Base-by-base conservation (phyloP, 2,888 invertebrate species). In the Baccha elongata region DNA sequence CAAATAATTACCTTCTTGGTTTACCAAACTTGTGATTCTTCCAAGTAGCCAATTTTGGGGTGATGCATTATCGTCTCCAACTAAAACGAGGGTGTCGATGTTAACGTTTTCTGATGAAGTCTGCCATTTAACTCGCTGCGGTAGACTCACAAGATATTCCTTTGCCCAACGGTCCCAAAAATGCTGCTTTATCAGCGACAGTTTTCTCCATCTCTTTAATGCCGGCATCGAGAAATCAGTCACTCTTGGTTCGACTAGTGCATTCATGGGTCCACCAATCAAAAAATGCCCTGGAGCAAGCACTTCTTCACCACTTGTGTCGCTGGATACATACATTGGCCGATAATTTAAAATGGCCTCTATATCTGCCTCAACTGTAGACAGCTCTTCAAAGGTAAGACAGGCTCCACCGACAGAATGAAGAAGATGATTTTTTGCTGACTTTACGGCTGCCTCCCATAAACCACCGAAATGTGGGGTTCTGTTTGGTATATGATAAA, bases 321-420 rank as follows among this genome's bases (percentile, higher is more conserved):
- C 64, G 11, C 21, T 32, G n/a, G n/a, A n/a, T n/a, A n/a, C n/a
- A 46, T 13, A 15, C 7, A 60, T 15, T 2, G 68, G 37, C 7
- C 46, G 21, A 23, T 50, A 52, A 13, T 55, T 87, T 1, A 87
- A 40, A 6, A 85, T 69, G 0, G 86, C 86, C 23, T 65, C 37
- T 26, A 87, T 84, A 60, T 86, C 86, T 11, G 73, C 64, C 0
- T 85, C 10, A 0, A 86, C 26, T 2, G 86, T 88, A 17, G 73
- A 29, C 15, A 87, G 74, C 62, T 88, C 86, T 72, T 87, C 85
- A 32, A 78, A 86, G 0, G 85, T 86, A 3, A 87, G 64, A 17
- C 40, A 67, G 5, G 52, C n/a, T 15, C 73, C 58, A 1, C 86
- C 86, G 5, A 87, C 46, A 1, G 86, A 69, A n/a, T 48, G 48